Base-by-base conservation (phyloP, 2,888 invertebrate species). In the Apotomis turbidana region DNA sequence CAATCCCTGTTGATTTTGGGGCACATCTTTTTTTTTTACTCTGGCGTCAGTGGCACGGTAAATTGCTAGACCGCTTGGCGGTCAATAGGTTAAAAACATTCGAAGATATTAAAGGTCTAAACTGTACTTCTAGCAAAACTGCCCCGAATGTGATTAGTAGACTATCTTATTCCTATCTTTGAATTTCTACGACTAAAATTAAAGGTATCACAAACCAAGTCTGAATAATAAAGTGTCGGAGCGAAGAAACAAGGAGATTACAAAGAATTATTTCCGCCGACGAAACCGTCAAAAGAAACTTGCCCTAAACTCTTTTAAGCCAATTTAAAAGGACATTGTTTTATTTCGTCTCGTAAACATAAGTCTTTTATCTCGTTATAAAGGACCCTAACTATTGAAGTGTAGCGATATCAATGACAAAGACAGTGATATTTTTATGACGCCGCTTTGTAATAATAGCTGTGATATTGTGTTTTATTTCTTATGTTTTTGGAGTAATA, bases 301-400 rank as follows among this genome's bases (percentile, higher is more conserved):
- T 63, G 46, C 15, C 36, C 13, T 44, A 36, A 64, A 60, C 67
- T 71, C 60, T 55, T 59, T 27, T 71, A 68, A 72, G 72, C 68
- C 72, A 72, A 68, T 72, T 72, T 70, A 51, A 70, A 70, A 54
- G 58, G 59, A 63, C 57, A 58, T 68, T 68, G 68, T 72, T 68
- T 63, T 59, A 68, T 68, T 68, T 9, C 36, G 12, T 36, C 58
- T 27, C 68, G 68, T 58, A 62, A 71, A 67, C 52, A 72, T 68
- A 63, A 72, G 52, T 68, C 44, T 68, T 68, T 63, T 59, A 68
- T 72, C 63, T 67, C 41, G 8, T 6, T 58, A 15, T 62, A 68
- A 72, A 72, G 46, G 63, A 27, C 58, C 52, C 4, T n/a, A 68
- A 72, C 72, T 72, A 72, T 72, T 72, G 38, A 62, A 68, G 58